These are phyloP conservation scores for Tribolium freemani DNA, from an alignment of 2,888 invertebrate species.

Conservation along the genomic window DNA sequence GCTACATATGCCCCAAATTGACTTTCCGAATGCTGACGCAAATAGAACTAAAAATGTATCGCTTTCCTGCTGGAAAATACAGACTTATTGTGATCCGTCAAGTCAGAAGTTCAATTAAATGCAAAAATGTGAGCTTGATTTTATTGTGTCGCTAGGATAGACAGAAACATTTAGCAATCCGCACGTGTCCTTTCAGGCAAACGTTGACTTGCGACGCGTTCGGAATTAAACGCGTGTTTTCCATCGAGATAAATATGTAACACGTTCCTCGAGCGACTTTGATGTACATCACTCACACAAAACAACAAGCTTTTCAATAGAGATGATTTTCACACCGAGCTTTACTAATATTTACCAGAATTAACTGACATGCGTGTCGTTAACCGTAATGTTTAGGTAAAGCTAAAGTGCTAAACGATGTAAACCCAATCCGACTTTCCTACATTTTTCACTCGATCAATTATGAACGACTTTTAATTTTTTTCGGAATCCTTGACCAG, in stretches of 20 bases:
- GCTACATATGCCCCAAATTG: not conserved
- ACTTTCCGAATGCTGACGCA: not conserved
- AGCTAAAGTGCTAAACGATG: not conserved
- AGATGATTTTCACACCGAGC: constrained; percentile 3
- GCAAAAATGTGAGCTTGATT: not conserved
- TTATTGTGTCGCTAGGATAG: not conserved
- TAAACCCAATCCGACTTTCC: not conserved
- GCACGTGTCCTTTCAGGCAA: not conserved
- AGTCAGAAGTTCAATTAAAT: not conserved
- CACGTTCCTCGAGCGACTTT: not conserved
- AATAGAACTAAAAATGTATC: not conserved
- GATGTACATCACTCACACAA: constrained; percentile 17
- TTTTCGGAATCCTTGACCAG: constrained; percentile 27
- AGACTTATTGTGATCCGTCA: not conserved
- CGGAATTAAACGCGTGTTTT: not conserved
- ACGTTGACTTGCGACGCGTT: constrained; percentile 6
- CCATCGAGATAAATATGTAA: constrained; percentile 20
- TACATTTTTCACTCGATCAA: not conserved
- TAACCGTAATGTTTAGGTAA: not conserved
- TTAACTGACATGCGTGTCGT: not conserved
- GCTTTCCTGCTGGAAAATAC: not conserved
- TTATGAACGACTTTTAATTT: not conserved
- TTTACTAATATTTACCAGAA: constrained; percentile 13
- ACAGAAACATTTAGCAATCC: not conserved
- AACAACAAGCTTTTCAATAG: not conserved